Percentiles rank a stretch among this genome's conserved stretches.
phyloP scores from a whole-genome alignment of 2,797 vertebrate species.

The Sebastes goodei region DNA sequence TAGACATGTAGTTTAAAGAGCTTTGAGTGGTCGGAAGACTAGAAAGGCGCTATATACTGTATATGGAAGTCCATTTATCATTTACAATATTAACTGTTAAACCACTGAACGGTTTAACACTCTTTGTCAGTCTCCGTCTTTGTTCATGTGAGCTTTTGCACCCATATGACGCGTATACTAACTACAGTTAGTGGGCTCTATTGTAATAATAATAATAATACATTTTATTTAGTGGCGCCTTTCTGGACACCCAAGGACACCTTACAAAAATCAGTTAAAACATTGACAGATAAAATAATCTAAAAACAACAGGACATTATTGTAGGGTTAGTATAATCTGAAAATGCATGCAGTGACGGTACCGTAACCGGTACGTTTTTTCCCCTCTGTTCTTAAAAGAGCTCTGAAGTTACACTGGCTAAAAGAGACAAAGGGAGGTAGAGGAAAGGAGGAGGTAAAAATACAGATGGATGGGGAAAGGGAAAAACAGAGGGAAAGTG shows the following conservation, averaged over 20 bases:
- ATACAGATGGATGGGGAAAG: conserved; percentile 56
- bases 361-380: background rate
- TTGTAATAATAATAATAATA: no score
- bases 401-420: conserved; percentile 47
- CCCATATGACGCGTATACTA: background rate
- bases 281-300: no score
- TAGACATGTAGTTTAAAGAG: no score
- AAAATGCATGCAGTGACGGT: background rate
- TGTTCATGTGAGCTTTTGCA: background rate
- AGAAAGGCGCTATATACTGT: no score
- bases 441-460: conserved; percentile 40
- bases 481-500: conserved; percentile 63
- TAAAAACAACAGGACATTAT: no score
- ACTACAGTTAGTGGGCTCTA: background rate
- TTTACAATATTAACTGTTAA: no score
- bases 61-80: no score
- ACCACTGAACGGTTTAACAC: background rate
- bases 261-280: no score
- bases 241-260: no score
- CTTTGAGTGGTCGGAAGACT: no score
- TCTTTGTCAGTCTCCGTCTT: background rate
- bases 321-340: background rate
- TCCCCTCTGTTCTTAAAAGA: conserved; percentile 21
- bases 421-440: conserved; percentile 39
- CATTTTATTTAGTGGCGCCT: no score